A percentile compares a stretch with the other conserved stretches of the same genome.
These are phyloP conservation scores for Daubentonia madagascariensis DNA, from an alignment of 2,113 vertebrate genomes.

Conservation along the genomic window DNA sequence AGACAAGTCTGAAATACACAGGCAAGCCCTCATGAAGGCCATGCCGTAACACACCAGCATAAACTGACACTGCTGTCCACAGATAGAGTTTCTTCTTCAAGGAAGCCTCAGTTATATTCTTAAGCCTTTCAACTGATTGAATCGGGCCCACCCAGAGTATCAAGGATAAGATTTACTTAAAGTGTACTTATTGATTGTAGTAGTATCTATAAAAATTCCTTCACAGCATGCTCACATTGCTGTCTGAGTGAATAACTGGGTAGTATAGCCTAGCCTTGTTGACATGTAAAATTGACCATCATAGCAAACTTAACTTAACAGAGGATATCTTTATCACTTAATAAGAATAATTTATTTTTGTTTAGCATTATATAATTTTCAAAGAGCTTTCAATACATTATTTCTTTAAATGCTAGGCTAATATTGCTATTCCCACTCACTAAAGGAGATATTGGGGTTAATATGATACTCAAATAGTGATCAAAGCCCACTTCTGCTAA, in stretches of 20 bases:
- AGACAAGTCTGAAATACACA: not conserved
- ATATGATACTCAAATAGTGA: not conserved
- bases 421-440: not conserved
- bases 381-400: not conserved
- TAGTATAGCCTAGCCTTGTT: not conserved
- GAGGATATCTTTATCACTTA: not conserved
- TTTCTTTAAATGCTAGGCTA: not conserved
- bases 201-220: not conserved
- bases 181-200: not conserved
- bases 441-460: not conserved
- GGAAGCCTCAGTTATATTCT: not conserved
- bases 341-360: not conserved
- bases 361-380: not conserved
- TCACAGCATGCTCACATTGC: not conserved
- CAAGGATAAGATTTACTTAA: not conserved
- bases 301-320: not conserved
- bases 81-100: not conserved
- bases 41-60: rapidly evolving
- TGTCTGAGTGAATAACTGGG: not conserved
- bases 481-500: not conserved
- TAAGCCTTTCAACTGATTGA: not conserved
- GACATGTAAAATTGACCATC: not conserved
- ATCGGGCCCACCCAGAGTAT: not conserved
- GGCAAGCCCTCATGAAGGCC: rapidly evolving
- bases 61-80: not conserved